Evolutionary conservation across 2,797 vertebrate genomes (phyloP).

Genomic region (Podarcis siculus): DNA sequence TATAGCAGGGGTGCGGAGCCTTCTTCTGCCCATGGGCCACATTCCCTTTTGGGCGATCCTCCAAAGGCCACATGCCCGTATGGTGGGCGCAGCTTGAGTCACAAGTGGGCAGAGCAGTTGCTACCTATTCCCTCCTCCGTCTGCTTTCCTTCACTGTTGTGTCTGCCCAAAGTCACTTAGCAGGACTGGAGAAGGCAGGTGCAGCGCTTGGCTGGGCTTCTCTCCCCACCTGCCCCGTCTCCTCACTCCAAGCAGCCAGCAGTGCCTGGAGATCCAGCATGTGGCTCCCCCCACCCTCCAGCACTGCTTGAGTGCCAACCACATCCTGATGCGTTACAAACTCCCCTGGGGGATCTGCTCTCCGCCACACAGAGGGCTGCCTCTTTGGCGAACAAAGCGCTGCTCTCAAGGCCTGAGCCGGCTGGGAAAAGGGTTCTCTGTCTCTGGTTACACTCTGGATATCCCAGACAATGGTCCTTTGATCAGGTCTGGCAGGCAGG

Average conservation of each 20-base stretch:
- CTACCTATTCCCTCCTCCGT: no score
- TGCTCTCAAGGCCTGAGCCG: neutral
- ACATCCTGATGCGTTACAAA: neutral
- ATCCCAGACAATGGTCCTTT: neutral
- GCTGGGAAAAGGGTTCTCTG: neutral
- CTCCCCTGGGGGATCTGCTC: neutral
- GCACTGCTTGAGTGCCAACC: neutral
- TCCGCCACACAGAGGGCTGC: neutral
- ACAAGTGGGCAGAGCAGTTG: no score
- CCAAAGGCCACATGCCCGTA: no score
- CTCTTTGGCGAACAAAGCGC: neutral
- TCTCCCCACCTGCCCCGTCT: neutral
- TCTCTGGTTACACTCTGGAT: conserved; percentile 2
- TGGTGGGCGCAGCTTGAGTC: no score
- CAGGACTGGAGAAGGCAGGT: neutral
- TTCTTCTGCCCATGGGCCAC: no score
- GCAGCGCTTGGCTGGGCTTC: neutral
- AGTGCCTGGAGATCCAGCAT: neutral
- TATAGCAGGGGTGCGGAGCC: no score
- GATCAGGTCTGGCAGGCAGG: neutral
- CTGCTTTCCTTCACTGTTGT: neutral
- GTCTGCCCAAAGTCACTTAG: neutral
- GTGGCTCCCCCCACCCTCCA: neutral
- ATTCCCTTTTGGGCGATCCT: no score
- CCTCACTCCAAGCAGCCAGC: neutral